Conservation (phyloP, 2,888 invertebrate species). For the Cinara cedri region DNA sequence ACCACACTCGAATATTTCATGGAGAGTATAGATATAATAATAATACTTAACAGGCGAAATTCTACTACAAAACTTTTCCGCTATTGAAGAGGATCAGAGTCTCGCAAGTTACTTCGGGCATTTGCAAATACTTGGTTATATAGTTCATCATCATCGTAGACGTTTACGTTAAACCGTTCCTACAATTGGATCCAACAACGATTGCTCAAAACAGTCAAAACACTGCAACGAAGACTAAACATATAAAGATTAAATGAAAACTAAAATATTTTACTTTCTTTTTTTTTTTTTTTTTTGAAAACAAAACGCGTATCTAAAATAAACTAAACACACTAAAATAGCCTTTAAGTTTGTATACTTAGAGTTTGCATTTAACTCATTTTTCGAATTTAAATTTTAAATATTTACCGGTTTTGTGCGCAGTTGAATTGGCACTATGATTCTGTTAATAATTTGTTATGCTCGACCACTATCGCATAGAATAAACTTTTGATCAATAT, state of each 20-base stretch:
- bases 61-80: constrained; percentile 19
- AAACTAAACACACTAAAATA: neutral
- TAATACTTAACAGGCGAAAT: neutral
- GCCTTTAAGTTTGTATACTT: neutral
- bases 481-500: neutral
- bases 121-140: constrained; percentile 2
- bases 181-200: neutral
- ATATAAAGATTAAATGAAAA: neutral
- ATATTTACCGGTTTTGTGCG: no score
- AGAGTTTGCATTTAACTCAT: neutral
- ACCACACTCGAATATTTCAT: neutral
- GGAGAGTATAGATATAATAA: neutral
- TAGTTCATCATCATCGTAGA: neutral
- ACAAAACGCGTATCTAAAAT: neutral
- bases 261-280: neutral
- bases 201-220: neutral
- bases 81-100: neutral
- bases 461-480: no score
- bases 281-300: no score
- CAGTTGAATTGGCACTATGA: no score
- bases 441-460: neutral
- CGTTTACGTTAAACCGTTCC: neutral
- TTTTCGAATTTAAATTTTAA: neutral
- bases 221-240: neutral
- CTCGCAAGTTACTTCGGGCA: constrained; percentile 2